Evolutionary conservation across 2,797 vertebrate genomes (phyloP).

Genomic region (Oceanodroma leucorhoa): DNA sequence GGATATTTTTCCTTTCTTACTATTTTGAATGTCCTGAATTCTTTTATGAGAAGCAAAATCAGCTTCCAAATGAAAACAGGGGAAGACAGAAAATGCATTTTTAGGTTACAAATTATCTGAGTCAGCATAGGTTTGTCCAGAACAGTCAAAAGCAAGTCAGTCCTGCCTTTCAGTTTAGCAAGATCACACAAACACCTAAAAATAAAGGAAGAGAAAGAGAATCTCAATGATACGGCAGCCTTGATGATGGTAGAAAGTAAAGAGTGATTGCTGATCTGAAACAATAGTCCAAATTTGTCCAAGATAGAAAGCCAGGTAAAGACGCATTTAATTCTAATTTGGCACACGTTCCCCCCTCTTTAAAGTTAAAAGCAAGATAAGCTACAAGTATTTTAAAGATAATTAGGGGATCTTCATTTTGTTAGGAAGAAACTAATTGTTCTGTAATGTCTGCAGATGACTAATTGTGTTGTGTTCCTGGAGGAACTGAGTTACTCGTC

Average conservation of each 20-base stretch:
- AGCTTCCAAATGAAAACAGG: not conserved
- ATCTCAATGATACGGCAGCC: not conserved
- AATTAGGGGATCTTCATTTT: slow-evolving; percentile 28
- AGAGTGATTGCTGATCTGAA: not conserved
- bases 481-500: not conserved
- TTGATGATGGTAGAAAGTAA: not conserved
- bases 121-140: not conserved
- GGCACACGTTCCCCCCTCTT: not conserved
- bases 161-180: not conserved
- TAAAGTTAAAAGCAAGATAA: slow-evolving; percentile 41
- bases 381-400: slow-evolving; percentile 35
- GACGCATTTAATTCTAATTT: slow-evolving; percentile 1
- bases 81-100: not conserved
- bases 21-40: not conserved
- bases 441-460: slow-evolving; percentile 1
- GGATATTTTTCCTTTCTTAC: not conserved
- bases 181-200: not conserved
- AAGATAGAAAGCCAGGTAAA: not conserved
- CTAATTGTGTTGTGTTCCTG: slow-evolving; percentile 19
- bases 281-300: not conserved
- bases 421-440: not conserved
- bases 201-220: not conserved
- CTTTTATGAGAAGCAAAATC: not conserved
- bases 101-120: not conserved
- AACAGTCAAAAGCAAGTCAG: not conserved